Percentiles rank a stretch among this genome's conserved stretches.
phyloP scores from a whole-genome alignment of 2,797 vertebrate species.

The Syngnathus rostellatus region DNA sequence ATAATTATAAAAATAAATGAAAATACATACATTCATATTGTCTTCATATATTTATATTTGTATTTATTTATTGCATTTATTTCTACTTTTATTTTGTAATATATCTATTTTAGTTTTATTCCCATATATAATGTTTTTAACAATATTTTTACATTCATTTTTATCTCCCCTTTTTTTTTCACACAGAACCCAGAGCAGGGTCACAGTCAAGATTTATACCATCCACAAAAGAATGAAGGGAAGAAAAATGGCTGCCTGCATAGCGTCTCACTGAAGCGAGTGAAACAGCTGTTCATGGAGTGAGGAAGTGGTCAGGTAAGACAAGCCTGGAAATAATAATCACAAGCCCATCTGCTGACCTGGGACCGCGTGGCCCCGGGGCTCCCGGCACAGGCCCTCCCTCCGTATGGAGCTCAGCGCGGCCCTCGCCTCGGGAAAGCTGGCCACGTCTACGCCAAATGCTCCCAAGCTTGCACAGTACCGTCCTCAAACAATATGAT shows the following conservation, averaged over 20 bases:
- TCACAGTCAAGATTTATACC: conserved; percentile 95
- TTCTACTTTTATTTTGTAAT: no score
- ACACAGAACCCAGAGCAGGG: conserved; percentile 86
- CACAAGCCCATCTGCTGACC: conserved; percentile 97
- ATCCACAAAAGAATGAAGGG: conserved; percentile 83
- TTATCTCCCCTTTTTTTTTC: conserved; percentile 13
- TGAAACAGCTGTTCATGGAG: conserved; percentile 94
- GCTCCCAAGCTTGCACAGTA: conserved; percentile 41
- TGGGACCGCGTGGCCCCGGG: conserved; percentile 83
- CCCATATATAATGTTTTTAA: no score
- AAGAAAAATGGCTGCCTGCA: conserved; percentile 88
- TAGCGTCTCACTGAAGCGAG: conserved; percentile 84
- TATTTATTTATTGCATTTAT: no score
- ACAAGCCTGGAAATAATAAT: conserved; percentile 89
- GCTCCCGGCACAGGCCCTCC: conserved; percentile 80
- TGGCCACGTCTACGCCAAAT: conserved; percentile 74
- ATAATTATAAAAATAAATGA: no score
- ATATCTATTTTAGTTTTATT: no score
- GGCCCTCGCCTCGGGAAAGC: conserved; percentile 70
- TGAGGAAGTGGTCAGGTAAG: conserved; percentile 91
- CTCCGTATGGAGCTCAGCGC: conserved; percentile 80
- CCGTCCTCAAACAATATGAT: not conserved
- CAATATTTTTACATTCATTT: no score
- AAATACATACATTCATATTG: no score
- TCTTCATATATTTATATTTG: no score